Base-by-base conservation (phyloP, 1,140 invertebrate species). In the Megathymus violae region DNA sequence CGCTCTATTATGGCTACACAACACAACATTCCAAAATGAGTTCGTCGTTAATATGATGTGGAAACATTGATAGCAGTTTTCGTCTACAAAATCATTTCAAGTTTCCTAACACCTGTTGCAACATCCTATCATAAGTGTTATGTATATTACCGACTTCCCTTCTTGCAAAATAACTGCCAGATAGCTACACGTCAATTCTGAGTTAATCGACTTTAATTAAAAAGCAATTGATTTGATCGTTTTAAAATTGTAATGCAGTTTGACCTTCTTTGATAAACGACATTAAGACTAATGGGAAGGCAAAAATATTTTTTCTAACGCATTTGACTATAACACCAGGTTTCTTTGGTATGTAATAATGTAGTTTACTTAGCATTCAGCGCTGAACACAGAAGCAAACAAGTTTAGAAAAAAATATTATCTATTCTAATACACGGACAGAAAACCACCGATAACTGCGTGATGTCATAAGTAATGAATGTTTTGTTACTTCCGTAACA, bases 121-220 rank as follows among this genome's bases (percentile, higher is more conserved):
- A 73, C 63, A 61, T 78, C 75, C 75, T 62, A 50, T 48, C 34
- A 63, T 47, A 36, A 62, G 41, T 60, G 51, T 62, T 48, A 66
- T 68, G 48, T 46, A 60, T 60, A 72, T 72, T 73, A 67, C 52
- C 47, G 15, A 64, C 68, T 79, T 79, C 76, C 74, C 51, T 52
- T 62, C 40, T 78, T 76, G 27, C 72, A 54, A 68, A 70, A 76
- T 54, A 9, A 15, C 50, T 44, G 46, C 31, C 25, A 31, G 15
- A 43, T n/a, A 15, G 13, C 4, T n/a, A 7, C 31, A 15, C 34
- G 34, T 11, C 34, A 36, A 36, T 36, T 36, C 44, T 27, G 27
- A 34, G 36, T 13, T 40, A 52, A 52, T 52, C 25, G 25, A 43
- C 19, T 27, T 25, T 5, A 17, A n/a, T 15, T 54, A 17, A 54